These are phyloP conservation scores for Halichoerus grypus DNA, from an alignment of 2,113 vertebrate genomes.

Conservation along the genomic window DNA sequence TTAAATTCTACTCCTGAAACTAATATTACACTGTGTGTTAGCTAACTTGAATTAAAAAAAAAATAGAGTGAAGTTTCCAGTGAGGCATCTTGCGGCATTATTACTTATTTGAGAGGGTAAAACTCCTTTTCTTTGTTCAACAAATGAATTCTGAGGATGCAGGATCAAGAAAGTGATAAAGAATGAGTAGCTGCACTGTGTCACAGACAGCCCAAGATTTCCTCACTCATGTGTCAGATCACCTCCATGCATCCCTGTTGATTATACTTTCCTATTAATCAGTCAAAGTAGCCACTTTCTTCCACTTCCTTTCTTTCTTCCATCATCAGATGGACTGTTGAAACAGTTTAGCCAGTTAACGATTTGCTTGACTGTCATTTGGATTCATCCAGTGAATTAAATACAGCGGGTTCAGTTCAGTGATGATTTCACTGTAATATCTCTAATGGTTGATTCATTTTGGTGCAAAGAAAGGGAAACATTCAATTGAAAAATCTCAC, in stretches of 20 bases:
- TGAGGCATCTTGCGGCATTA: not conserved
- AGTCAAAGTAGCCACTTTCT: not conserved
- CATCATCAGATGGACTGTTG: not conserved
- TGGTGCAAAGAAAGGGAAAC: not conserved
- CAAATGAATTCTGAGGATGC: not conserved
- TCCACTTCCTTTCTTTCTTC: not conserved
- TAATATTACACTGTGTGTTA: not conserved
- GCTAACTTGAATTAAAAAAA: not conserved
- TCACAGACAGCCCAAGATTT: not conserved
- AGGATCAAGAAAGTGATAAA: not conserved
- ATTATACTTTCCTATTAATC: not conserved
- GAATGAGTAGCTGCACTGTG: not conserved
- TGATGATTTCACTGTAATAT: not conserved
- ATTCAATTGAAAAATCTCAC: not conserved
- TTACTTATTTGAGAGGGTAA: not conserved
- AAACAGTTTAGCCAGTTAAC: slow-evolving; percentile 27
- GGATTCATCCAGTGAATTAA: slow-evolving; percentile 42
- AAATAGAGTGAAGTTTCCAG: not conserved
- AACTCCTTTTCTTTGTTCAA: not conserved
- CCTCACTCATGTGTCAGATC: not conserved
- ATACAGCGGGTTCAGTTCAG: not conserved
- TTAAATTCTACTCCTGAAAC: not conserved
- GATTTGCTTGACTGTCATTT: slow-evolving; percentile 21
- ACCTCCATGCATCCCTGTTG: not conserved
- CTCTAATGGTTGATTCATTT: not conserved